Conservation (phyloP, 2,888 invertebrate species). For the Agrotis clavis region DNA sequence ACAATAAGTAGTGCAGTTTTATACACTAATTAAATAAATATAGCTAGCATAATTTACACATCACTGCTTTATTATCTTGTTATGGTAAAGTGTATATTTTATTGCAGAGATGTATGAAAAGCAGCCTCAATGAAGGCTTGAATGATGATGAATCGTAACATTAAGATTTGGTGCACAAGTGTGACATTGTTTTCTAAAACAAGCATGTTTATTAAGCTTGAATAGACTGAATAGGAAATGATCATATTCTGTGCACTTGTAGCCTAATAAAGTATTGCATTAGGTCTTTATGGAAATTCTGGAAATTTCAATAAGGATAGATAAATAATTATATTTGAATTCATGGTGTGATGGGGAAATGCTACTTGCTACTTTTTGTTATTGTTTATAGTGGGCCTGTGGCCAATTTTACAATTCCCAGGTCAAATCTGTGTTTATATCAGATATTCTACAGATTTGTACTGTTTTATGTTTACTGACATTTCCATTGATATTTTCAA, state of each 20-base stretch:
- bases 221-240: constrained; percentile 53
- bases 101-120: constrained; percentile 50
- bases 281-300: constrained; percentile 46
- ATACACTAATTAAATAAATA: constrained; percentile 47
- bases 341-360: constrained; percentile 43
- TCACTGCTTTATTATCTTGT: constrained; percentile 48
- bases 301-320: constrained; percentile 42
- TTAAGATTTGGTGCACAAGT: constrained; percentile 35
- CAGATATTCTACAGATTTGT: constrained; percentile 57
- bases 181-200: constrained; percentile 44
- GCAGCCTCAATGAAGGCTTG: constrained; percentile 27
- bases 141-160: constrained; percentile 31
- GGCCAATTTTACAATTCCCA: constrained; percentile 47
- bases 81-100: constrained; percentile 55
- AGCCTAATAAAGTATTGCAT: constrained; percentile 34
- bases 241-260: constrained; percentile 42
- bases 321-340: constrained; percentile 30
- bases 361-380: constrained; percentile 64
- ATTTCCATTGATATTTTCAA: constrained; percentile 62
- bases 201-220: constrained; percentile 54
- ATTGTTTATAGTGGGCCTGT: constrained; percentile 66
- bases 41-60: constrained; percentile 56
- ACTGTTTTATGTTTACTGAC: constrained; percentile 61
- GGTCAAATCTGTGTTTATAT: constrained; percentile 59
- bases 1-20: constrained; percentile 72